Conservation (phyloP, 2,888 invertebrate genomes). For the Drosophila neutralis region DNA sequence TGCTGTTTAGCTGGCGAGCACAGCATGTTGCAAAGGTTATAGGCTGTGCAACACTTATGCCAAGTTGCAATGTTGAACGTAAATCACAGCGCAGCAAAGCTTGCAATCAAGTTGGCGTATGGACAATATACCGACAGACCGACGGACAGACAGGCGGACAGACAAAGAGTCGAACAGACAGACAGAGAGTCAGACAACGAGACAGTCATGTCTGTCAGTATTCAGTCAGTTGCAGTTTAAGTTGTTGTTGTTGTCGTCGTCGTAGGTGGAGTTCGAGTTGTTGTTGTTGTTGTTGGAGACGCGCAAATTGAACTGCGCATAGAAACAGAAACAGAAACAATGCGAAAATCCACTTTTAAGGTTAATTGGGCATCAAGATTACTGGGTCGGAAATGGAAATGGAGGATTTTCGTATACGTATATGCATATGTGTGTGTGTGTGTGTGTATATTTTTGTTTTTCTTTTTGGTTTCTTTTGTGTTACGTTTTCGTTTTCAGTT, state of each 20-base stretch:
- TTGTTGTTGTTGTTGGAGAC: slow-evolving; percentile 28
- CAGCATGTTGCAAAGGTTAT: slow-evolving; percentile 81
- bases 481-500: slow-evolving; percentile 72
- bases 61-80: slow-evolving; percentile 82
- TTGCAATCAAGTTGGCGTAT: slow-evolving; percentile 61
- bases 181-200: slow-evolving; percentile 34
- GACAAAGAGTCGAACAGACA: slow-evolving; percentile 9
- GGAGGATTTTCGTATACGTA: slow-evolving; percentile 51
- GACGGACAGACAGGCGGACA: slow-evolving; percentile 25
- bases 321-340: slow-evolving; percentile 58
- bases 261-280: slow-evolving; percentile 56
- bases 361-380: slow-evolving; percentile 85
- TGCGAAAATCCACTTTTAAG: slow-evolving; percentile 84
- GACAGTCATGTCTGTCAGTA: slow-evolving; percentile 70
- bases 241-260: slow-evolving; percentile 40
- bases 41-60: slow-evolving; percentile 83
- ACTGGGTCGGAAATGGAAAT: slow-evolving; percentile 85
- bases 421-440: slow-evolving; percentile 14
- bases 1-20: slow-evolving; percentile 42
- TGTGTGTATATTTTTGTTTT: slow-evolving; percentile 13
- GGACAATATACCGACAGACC: slow-evolving; percentile 36
- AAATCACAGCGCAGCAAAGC: slow-evolving; percentile 72
- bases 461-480: slow-evolving; percentile 13
- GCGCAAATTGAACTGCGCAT: slow-evolving; percentile 43
- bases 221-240: slow-evolving; percentile 54